Percentiles rank a stretch among this genome's conserved stretches.
These are phyloP conservation scores for Hyposoter didymator DNA, from an alignment of 2,888 invertebrate genomes.

Conservation along the genomic window DNA sequence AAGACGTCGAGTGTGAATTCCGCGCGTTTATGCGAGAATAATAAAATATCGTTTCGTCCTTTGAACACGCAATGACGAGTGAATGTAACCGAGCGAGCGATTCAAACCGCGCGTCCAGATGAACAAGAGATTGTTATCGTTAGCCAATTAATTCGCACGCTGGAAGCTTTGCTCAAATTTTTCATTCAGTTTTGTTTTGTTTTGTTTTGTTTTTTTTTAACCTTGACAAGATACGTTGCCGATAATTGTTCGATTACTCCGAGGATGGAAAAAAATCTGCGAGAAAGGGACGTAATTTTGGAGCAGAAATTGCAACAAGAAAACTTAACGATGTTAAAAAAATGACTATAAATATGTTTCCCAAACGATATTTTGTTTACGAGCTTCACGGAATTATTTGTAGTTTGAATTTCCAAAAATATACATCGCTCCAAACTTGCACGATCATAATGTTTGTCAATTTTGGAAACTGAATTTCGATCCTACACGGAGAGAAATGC, in stretches of 20 bases:
- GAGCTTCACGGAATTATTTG: not conserved
- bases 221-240: conserved; percentile 42
- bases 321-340: no score
- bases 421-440: not conserved
- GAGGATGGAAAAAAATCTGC: not conserved
- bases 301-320: no score
- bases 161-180: conserved; percentile 53
- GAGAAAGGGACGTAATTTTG: no score
- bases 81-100: conserved; percentile 62
- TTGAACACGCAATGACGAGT: conserved; percentile 48
- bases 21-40: conserved; percentile 66
- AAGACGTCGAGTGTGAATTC: conserved; percentile 45
- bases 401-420: not conserved
- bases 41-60: conserved; percentile 64
- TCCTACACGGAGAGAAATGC: no score
- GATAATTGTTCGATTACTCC: not conserved
- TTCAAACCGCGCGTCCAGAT: conserved; percentile 41
- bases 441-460: not conserved
- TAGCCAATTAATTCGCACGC: conserved; percentile 60
- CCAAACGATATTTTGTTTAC: no score
- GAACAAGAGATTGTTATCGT: conserved; percentile 58
- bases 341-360: no score
- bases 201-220: not conserved
- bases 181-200: conserved; percentile 24
- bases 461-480: not conserved